Evolutionary conservation across 37 sponge, comb jelly and placozoan genomes (phyloP).

Genomic region (Mnemiopsis leidyi): DNA sequence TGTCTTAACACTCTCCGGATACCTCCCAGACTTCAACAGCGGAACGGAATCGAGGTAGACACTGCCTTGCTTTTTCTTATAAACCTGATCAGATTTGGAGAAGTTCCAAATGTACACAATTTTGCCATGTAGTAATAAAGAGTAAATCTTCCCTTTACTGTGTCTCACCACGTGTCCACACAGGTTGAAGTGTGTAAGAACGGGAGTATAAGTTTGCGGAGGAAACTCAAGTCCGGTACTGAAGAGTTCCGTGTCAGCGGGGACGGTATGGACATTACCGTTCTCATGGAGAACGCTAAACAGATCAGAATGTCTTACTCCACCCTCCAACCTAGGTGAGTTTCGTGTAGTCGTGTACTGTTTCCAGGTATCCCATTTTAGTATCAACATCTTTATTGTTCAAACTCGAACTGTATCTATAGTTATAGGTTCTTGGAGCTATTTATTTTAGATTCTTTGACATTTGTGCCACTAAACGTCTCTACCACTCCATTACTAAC

Average conservation of each 20-base stretch:
- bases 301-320: slow-evolving; percentile 8
- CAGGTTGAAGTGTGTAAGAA: slow-evolving; percentile 20
- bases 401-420: too few species aligned
- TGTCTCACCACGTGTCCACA: too few species aligned
- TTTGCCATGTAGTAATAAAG: too few species aligned
- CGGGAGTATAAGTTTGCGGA: slow-evolving; percentile 7
- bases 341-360: too few species aligned
- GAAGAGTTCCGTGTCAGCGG: slow-evolving; percentile 39
- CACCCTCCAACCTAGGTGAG: slow-evolving; percentile 43
- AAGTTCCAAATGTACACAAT: too few species aligned
- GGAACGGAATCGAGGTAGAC: slow-evolving; percentile 10
- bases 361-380: too few species aligned
- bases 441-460: not conserved
- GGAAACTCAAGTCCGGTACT: not conserved
- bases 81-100: too few species aligned
- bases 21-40: slow-evolving; percentile 3
- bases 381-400: too few species aligned
- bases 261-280: slow-evolving; percentile 42
- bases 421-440: too few species aligned
- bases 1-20: slow-evolving; percentile 25
- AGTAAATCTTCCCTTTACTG: too few species aligned
- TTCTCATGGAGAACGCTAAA: not conserved
- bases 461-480: not conserved
- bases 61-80: too few species aligned
- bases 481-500: not conserved